Conservation (phyloP, 2,113 vertebrate genomes). For the Ondatra zibethicus region DNA sequence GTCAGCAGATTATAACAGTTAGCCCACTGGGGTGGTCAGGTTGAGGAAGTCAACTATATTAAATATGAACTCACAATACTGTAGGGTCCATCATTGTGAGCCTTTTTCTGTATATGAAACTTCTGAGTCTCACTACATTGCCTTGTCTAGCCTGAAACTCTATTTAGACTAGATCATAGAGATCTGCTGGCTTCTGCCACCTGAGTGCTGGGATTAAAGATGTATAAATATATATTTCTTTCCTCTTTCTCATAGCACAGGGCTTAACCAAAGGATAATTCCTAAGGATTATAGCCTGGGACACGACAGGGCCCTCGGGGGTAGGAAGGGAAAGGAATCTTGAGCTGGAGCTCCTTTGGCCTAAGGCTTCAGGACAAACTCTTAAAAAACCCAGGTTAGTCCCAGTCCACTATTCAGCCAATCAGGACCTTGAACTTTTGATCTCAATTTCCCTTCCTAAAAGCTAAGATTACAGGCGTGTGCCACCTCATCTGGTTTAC, state of each 20-base stretch:
- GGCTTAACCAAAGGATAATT: background rate
- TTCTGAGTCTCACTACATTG: background rate
- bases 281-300: background rate
- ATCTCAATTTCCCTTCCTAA: background rate
- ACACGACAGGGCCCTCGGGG: background rate
- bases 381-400: background rate
- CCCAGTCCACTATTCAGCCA: background rate
- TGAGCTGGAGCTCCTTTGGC: background rate
- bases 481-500: background rate
- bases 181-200: background rate
- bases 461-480: background rate
- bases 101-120: background rate
- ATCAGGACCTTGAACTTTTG: background rate
- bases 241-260: background rate
- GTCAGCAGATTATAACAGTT: no score
- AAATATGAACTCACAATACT: background rate
- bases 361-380: background rate
- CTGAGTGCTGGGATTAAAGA: background rate
- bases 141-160: background rate
- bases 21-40: background rate
- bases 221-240: background rate
- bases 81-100: background rate
- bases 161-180: background rate
- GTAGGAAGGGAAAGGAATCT: background rate
- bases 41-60: background rate